A percentile compares a stretch with the other conserved stretches of the same genome.
Evolutionary conservation across 2,113 vertebrate genomes (phyloP).

Genomic region (Tetrao urogallus): DNA sequence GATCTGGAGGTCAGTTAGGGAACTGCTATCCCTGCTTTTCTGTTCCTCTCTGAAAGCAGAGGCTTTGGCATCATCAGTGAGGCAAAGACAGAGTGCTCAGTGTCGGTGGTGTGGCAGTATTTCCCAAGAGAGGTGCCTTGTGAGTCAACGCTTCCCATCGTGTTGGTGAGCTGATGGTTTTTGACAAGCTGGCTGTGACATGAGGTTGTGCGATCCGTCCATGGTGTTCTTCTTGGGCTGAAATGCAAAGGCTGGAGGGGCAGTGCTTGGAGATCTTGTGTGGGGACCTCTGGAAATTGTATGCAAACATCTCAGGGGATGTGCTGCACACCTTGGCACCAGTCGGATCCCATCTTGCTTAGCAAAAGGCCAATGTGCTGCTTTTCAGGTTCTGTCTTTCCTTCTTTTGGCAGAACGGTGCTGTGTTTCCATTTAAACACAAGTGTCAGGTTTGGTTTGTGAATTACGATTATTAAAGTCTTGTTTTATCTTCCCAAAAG

Average conservation of each 20-base stretch:
- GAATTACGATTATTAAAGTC: neutral
- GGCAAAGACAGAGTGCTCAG: neutral
- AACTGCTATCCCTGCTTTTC: neutral
- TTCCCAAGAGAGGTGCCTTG: neutral
- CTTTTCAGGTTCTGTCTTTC: rapidly evolving
- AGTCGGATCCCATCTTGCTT: neutral
- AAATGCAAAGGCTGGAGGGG: rapidly evolving
- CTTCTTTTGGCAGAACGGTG: neutral
- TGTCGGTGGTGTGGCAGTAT: rapidly evolving
- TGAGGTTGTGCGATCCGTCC: rapidly evolving
- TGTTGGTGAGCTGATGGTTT: rapidly evolving
- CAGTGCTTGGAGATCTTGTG: neutral
- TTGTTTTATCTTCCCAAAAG: neutral
- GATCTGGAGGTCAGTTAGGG: neutral
- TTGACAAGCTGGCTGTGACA: neutral
- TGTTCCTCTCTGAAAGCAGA: neutral
- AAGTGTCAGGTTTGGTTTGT: neutral
- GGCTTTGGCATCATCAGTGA: neutral
- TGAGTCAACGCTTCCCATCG: rapidly evolving
- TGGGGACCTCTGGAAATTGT: neutral
- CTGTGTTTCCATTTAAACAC: neutral
- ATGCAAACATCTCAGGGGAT: neutral
- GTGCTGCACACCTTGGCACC: neutral
- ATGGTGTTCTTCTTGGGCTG: neutral
- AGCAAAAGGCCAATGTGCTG: rapidly evolving